These are phyloP conservation scores for Mormyrus iriodes DNA, from an alignment of 2,113 vertebrate species.

Conservation along the genomic window DNA sequence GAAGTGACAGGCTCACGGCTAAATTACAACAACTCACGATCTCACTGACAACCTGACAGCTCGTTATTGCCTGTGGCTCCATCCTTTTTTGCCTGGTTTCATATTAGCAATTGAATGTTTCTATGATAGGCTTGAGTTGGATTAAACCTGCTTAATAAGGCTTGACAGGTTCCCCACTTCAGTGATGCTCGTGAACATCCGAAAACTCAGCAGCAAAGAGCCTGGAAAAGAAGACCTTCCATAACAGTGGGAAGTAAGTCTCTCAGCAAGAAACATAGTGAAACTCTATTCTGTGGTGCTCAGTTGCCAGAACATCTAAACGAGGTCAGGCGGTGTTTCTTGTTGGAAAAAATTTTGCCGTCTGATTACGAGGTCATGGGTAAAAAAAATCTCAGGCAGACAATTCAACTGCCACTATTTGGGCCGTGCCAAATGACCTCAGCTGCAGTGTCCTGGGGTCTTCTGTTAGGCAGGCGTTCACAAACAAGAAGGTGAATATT, in stretches of 20 bases:
- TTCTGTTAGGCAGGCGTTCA: neutral
- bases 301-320: neutral
- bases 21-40: constrained; percentile 23
- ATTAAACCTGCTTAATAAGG: constrained; percentile 5
- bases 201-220: neutral
- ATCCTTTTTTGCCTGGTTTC: neutral
- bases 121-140: constrained; percentile 1
- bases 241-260: neutral
- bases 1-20: constrained; percentile 29
- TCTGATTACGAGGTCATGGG: neutral
- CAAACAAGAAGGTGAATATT: constrained; percentile 9
- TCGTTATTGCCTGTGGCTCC: neutral
- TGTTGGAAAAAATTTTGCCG: neutral
- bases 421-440: neutral
- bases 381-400: constrained; percentile 14
- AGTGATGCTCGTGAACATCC: neutral
- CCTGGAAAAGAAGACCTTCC: no score
- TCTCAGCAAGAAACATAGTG: neutral
- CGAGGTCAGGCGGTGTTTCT: neutral
- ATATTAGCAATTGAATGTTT: constrained; percentile 5
- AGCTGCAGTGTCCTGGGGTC: neutral
- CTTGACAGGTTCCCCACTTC: neutral
- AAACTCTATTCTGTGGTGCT: neutral
- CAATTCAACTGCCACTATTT: neutral
- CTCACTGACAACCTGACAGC: neutral